Evolutionary conservation across 2,797 vertebrate genomes (phyloP).

Genomic region (Eulemur rubriventer): DNA sequence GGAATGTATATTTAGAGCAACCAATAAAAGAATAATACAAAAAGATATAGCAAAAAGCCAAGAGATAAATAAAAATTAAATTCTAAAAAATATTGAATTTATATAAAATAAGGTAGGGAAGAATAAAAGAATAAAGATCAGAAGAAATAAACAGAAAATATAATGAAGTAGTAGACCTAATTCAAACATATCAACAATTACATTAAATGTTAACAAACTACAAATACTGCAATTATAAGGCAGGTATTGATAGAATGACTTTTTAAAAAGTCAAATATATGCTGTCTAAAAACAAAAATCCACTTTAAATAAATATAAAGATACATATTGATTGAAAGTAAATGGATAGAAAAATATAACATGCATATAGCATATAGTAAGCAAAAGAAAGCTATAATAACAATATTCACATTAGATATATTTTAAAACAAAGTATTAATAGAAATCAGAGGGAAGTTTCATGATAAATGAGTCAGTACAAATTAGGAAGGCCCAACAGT

Average conservation of each 20-base stretch:
- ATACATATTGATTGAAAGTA: not conserved
- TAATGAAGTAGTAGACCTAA: not conserved
- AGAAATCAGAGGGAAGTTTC: not conserved
- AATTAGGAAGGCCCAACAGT: not conserved
- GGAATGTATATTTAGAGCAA: not conserved
- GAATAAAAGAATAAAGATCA: not conserved
- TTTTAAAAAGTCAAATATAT: not conserved
- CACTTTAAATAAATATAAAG: not conserved
- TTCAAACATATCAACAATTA: not conserved
- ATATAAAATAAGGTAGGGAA: not conserved
- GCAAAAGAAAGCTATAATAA: not conserved
- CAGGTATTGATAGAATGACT: not conserved
- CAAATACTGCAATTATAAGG: not conserved
- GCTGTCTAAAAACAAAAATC: not conserved
- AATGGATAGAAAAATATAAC: not conserved
- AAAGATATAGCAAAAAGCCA: not conserved
- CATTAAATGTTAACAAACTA: not conserved
- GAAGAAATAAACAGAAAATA: slow-evolving; percentile 12
- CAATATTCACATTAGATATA: not conserved
- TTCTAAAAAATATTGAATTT: not conserved
- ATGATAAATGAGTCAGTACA: not conserved
- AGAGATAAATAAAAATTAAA: not conserved
- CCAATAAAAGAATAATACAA: not conserved
- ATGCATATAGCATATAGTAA: not conserved
- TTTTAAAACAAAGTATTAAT: not conserved